phyloP scores from a whole-genome alignment of 1,140 invertebrate species.

The Tetragonula clypearis region DNA sequence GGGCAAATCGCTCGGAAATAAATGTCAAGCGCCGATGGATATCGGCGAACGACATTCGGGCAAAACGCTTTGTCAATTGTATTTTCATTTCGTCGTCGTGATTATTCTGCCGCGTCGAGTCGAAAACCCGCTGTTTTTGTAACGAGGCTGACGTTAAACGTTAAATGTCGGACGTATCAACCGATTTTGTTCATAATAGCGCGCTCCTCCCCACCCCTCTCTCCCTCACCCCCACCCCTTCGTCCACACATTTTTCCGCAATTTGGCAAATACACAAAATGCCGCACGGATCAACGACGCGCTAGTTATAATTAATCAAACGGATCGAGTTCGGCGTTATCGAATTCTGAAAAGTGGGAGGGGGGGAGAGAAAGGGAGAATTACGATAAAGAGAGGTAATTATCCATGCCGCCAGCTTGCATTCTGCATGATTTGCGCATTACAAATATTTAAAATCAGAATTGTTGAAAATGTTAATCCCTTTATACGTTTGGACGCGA shows the following conservation, averaged over 20 bases:
- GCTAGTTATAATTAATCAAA: slow-evolving; percentile 45
- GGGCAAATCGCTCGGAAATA: neutral
- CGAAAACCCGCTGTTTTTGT: neutral
- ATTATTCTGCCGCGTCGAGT: neutral
- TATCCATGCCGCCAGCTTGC: neutral
- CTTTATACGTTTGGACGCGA: neutral
- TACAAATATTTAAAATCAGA: slow-evolving; percentile 52
- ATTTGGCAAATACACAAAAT: neutral
- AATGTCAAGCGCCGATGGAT: neutral
- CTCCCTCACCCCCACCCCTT: no score
- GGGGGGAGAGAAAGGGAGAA: neutral
- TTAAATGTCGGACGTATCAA: neutral
- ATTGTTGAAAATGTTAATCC: slow-evolving; percentile 50
- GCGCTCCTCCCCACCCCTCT: no score
- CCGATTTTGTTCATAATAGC: neutral
- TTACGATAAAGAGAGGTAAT: slow-evolving; percentile 37
- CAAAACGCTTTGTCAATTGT: neutral
- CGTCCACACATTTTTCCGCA: neutral
- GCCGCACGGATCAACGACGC: neutral
- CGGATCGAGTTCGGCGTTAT: slow-evolving; percentile 35
- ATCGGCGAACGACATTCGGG: no score
- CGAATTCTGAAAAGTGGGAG: neutral
- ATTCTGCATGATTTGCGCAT: slow-evolving; percentile 41
- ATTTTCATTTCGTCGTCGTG: neutral
- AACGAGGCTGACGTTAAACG: neutral